These are phyloP conservation scores for Cercopithecus diana DNA, from an alignment of 2,797 vertebrate species.

Conservation along the genomic window DNA sequence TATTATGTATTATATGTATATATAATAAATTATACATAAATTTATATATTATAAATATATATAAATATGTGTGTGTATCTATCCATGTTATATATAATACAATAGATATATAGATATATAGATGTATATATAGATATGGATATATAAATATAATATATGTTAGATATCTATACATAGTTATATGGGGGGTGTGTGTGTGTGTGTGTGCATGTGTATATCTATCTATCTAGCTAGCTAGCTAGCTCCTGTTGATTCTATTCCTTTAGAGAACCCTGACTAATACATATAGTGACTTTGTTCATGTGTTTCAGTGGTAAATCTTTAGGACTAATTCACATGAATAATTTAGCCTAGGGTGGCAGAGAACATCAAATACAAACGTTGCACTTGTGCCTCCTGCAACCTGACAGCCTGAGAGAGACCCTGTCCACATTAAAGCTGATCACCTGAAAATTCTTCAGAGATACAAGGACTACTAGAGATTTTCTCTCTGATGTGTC, in stretches of 20 bases:
- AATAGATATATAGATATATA: too few relatives aligned
- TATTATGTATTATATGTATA: too few relatives aligned
- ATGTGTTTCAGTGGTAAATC: not conserved
- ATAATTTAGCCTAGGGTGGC: not conserved
- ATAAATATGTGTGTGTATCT: not conserved
- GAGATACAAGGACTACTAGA: not conserved
- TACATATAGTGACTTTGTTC: not conserved
- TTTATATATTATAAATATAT: too few relatives aligned
- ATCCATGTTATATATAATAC: not conserved
- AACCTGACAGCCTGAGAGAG: not conserved
- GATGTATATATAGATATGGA: too few relatives aligned
- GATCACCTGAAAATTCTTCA: not conserved
- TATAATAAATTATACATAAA: too few relatives aligned
- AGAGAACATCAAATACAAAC: not conserved
- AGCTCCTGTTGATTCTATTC: not conserved
- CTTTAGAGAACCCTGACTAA: not conserved
- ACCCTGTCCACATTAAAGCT: not conserved
- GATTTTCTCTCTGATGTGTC: not conserved
- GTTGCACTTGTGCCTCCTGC: not conserved
- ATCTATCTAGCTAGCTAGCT: not conserved
- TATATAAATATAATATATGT: too few relatives aligned
- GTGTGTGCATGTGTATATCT: too few relatives aligned
- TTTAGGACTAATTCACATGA: not conserved
- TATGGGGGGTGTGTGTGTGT: not conserved
- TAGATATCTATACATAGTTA: not conserved